phyloP scores from a whole-genome alignment of 2,888 invertebrate genomes.

The Gisinianus flammeolus region DNA sequence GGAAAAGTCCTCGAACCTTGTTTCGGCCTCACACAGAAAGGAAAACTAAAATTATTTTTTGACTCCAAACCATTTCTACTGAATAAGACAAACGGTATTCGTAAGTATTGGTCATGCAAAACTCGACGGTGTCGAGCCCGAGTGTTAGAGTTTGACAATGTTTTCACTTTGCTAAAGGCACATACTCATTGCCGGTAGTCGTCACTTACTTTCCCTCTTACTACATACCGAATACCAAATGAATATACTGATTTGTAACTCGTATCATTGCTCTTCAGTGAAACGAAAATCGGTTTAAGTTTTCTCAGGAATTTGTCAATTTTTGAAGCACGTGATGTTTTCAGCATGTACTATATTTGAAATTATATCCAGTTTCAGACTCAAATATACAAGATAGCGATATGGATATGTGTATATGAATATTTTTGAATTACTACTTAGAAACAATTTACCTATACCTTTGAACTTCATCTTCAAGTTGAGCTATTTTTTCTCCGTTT shows the following conservation, averaged over 20 bases:
- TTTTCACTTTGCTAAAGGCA: constrained; percentile 5
- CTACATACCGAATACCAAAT: no score
- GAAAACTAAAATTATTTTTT: constrained; percentile 12
- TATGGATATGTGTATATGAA: no score
- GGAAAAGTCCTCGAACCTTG: neutral
- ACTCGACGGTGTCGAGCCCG: constrained; percentile 12
- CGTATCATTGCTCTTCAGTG: no score
- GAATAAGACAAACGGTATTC: constrained; percentile 14
- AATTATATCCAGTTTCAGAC: no score
- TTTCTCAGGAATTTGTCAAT: neutral
- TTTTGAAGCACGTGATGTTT: neutral
- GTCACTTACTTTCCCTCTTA: neutral
- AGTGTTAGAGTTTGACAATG: constrained; percentile 10
- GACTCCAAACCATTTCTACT: constrained; percentile 4
- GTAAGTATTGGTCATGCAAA: constrained; percentile 18
- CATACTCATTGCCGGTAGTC: neutral
- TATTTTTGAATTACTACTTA: no score
- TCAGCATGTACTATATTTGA: neutral
- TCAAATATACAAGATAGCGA: no score
- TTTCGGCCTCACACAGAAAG: constrained; percentile 22
- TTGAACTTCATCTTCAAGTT: no score
- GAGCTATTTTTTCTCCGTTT: no score
- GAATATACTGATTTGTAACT: no score
- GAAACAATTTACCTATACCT: no score
- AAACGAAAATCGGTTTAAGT: neutral